phyloP scores from a whole-genome alignment of 2,888 invertebrate genomes.

The Trissoscelio sp. region DNA sequence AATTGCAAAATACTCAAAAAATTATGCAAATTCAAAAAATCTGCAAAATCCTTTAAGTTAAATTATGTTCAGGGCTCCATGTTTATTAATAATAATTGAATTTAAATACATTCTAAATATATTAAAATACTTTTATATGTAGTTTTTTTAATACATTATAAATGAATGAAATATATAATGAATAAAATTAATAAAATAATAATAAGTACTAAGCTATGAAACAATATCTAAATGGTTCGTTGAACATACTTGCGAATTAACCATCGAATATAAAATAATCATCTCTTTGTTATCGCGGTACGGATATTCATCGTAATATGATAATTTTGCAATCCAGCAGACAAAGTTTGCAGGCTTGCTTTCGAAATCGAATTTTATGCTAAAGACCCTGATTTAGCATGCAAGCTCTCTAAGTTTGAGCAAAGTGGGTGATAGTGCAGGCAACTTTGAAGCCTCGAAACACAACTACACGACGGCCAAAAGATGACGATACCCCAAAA shows the following conservation, averaged over 20 bases:
- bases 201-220: not conserved
- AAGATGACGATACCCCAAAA: slow-evolving; percentile 6
- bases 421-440: slow-evolving; percentile 36
- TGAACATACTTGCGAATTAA: not conserved
- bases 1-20: too few relatives aligned
- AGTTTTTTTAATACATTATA: too few relatives aligned
- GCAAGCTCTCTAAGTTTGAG: slow-evolving; percentile 38
- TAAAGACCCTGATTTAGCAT: slow-evolving; percentile 50
- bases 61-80: too few relatives aligned
- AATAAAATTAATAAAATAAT: not conserved
- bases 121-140: too few relatives aligned
- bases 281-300: slow-evolving; percentile 16
- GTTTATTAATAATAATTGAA: too few relatives aligned
- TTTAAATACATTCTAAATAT: too few relatives aligned
- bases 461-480: slow-evolving; percentile 10
- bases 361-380: slow-evolving; percentile 49
- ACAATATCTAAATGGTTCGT: not conserved
- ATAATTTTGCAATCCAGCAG: slow-evolving; percentile 33
- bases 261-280: slow-evolving; percentile 3
- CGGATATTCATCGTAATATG: slow-evolving; percentile 36
- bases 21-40: too few relatives aligned
- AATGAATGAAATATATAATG: not conserved
- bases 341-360: slow-evolving; percentile 28
- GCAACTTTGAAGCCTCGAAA: slow-evolving; percentile 29
- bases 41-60: too few relatives aligned